Evolutionary conservation across 2,888 invertebrate species (phyloP).

Genomic region (Diachrysia chrysitis): DNA sequence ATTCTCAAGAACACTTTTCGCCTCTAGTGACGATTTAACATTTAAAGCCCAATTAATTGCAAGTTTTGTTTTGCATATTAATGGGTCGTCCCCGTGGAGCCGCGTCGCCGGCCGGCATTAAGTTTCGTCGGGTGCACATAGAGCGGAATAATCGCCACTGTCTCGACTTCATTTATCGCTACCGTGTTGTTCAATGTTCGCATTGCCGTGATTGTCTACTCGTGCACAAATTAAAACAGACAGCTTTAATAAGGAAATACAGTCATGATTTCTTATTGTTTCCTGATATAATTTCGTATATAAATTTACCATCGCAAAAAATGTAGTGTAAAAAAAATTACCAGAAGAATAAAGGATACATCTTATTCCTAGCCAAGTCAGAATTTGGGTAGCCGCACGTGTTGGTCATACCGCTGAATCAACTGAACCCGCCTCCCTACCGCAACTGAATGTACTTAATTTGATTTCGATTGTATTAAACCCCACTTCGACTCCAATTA

Average conservation of each 20-base stretch:
- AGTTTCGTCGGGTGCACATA: conserved; percentile 71
- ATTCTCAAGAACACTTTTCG: conserved; percentile 67
- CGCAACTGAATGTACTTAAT: conserved; percentile 87
- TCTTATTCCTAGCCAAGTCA: conserved; percentile 76
- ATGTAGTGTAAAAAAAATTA: conserved; percentile 15
- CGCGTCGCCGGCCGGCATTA: conserved; percentile 66
- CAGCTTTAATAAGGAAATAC: conserved; percentile 28
- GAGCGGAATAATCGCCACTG: conserved; percentile 72
- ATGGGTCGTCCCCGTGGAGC: conserved; percentile 68
- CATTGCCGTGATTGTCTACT: conserved; percentile 28
- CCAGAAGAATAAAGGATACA: conserved; percentile 48
- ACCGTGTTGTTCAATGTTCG: conserved; percentile 29
- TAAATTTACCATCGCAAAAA: not conserved
- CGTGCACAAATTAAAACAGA: conserved; percentile 12
- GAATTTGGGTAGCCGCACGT: conserved; percentile 69
- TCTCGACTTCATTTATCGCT: conserved; percentile 72
- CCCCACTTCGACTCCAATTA: conserved; percentile 81
- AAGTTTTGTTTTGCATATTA: conserved; percentile 81
- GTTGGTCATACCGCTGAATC: conserved; percentile 83
- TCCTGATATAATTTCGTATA: not conserved
- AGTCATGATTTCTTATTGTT: not conserved
- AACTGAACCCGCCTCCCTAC: conserved; percentile 78
- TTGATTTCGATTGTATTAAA: conserved; percentile 87
- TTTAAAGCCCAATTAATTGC: conserved; percentile 76
- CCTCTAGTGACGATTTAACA: conserved; percentile 71